Percentiles rank a stretch among this genome's conserved stretches.
Evolutionary conservation across 2,113 vertebrate species (phyloP).

Genomic region (Edolisoma coerulescens): DNA sequence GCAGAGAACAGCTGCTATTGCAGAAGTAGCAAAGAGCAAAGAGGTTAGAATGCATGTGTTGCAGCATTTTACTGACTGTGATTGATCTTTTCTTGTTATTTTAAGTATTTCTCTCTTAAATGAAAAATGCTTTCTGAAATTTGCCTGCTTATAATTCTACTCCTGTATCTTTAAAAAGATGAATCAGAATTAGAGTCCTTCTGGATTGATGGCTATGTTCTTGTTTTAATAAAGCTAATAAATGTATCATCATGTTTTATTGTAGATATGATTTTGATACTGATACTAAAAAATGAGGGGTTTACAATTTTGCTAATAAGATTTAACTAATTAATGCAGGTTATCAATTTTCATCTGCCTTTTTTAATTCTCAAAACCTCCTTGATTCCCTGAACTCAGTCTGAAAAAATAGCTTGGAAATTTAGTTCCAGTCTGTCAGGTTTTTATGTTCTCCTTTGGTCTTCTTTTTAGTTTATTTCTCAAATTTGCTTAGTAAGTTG

Average conservation of each 20-base stretch:
- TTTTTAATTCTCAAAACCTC: neutral
- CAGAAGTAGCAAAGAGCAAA: conserved; percentile 95
- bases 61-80: neutral
- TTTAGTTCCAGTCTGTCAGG: neutral
- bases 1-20: conserved; percentile 94
- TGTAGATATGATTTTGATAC: neutral
- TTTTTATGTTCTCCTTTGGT: neutral
- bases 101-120: neutral
- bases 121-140: neutral
- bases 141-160: neutral
- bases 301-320: neutral
- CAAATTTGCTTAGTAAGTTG: neutral
- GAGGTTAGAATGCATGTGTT: conserved; percentile 77
- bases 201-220: neutral
- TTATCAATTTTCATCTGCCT: neutral
- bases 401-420: neutral
- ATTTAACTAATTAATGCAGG: neutral
- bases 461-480: conserved; percentile 5
- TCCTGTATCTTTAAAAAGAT: neutral
- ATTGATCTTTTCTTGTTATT: neutral
- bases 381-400: neutral
- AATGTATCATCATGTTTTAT: neutral
- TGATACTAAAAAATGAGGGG: neutral
- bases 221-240: neutral
- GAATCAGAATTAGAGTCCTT: neutral